Base-by-base conservation (phyloP, 2,113 vertebrate species). In the Clarias magur region DNA sequence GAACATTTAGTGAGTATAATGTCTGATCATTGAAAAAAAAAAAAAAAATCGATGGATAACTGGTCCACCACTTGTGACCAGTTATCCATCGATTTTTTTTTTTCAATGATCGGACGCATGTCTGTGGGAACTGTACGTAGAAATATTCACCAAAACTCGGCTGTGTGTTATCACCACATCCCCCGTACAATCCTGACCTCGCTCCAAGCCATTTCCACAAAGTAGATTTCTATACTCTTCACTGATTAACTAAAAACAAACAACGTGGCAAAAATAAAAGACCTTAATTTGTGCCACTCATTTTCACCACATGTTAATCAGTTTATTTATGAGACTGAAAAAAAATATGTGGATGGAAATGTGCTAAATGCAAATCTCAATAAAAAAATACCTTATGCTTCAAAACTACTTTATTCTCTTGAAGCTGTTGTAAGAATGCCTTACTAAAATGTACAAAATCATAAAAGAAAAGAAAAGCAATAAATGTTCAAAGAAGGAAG, bases 201-300 rank as follows among this genome's bases (percentile, higher is more conserved):
- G 34, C 34, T 38, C 34, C 34, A 3, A 38, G 34, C 34, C 34
- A 38, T 38, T 38, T 38, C 34, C 34, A 38, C 34, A 84, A 65
- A 88, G 34, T 78, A 80, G 79, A 84, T 59, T 59, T 19, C 34
- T 38, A 67, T 27, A 80, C 60, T 85, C 86, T 83, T 87, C 83
- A 83, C 79, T 38, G 48, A 87, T 30, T 30, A 63, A 42, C 75
- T 86, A 73, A 80, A 85, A 85, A 59, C 54, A 15, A 76, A 86
- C 70, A 70, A 85, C 57, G 81, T 56, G 76, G 60, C 76, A 80
- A 75, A 75, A 65, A 75, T 75, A 59, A 88, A 88, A 88, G 68
- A 78, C 83, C 85, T 89, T 34, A 15, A 16, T 38, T 21, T 38
- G 30, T 70, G 10, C 21, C 3, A 19, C 30, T 42, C 34, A 11